Percentiles rank a stretch among this genome's conserved stretches.
phyloP scores from a whole-genome alignment of 2,888 invertebrate species.

The Ophioninae sp. region DNA sequence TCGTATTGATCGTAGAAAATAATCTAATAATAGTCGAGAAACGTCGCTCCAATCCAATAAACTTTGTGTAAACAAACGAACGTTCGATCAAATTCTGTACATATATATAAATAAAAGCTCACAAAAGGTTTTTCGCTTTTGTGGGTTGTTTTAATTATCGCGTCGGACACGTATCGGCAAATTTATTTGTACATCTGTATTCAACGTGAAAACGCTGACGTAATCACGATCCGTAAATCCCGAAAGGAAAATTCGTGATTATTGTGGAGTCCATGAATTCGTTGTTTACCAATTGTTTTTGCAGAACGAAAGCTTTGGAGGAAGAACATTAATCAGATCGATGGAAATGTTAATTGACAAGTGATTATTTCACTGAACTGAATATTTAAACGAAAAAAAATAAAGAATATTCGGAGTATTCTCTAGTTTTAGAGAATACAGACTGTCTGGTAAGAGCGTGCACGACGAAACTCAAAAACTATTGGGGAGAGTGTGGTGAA shows the following conservation, averaged over 20 bases:
- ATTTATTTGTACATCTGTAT: slow-evolving; percentile 28
- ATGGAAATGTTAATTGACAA: neutral
- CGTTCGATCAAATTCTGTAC: neutral
- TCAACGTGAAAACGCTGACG: neutral
- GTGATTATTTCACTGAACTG: neutral
- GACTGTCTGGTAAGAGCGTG: too few species aligned
- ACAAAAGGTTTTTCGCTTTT: neutral
- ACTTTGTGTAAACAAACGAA: neutral
- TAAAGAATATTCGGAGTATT: neutral
- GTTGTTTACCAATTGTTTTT: neutral
- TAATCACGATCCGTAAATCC: slow-evolving; percentile 6
- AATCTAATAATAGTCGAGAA: neutral
- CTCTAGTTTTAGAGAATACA: neutral
- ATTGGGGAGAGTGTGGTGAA: too few species aligned
- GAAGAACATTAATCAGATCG: neutral
- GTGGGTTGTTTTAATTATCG: neutral
- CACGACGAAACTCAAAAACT: too few species aligned
- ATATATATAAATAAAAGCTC: neutral
- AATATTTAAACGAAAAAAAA: neutral
- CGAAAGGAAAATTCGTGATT: slow-evolving; percentile 23
- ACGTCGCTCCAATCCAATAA: neutral
- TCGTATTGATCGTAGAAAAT: too few species aligned
- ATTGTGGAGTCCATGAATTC: slow-evolving; percentile 25
- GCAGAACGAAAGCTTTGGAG: slow-evolving; percentile 31
- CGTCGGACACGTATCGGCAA: neutral